Base-by-base conservation (phyloP, 2,797 vertebrate species). In the Acrossocheilus wenchowensis region DNA sequence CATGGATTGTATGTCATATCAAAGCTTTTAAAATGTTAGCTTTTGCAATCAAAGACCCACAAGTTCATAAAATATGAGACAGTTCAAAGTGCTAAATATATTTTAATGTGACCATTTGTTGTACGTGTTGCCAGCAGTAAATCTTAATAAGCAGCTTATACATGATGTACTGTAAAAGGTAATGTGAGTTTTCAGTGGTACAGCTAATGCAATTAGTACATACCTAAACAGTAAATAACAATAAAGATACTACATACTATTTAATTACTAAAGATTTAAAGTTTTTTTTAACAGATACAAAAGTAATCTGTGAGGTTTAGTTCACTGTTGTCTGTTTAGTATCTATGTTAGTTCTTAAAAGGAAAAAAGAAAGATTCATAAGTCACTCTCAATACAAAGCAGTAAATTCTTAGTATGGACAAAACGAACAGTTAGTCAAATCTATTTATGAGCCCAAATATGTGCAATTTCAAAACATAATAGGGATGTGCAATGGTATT, bases 1-100 rank as follows among this genome's bases (percentile, higher is more conserved):
- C 68, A 23, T 72, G 50, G 15, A 73, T 50, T 34, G 62, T 30
- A 21, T 39, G 39, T 34, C 43, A 75, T 10, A 64, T 83, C 21
- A 77, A 64, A 66, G 72, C 72, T 77, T 74, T 43, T 83, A 75
- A 45, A 62, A 64, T 36, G 26, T 48, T 83, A 41, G 36, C 52
- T 62, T 43, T 74, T 17, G 12, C 57, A 78, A 78, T 64, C n/a
- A 72, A 41, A 41, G 41, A 45, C 39, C 68, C 52, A 72, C 52
- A 45, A 17, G 45, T 30, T 52, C 34, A 68, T 52, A 66, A 77
- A 11, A n/a, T 17, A 19, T n/a, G 45, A 57, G 9, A 19, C 9
- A n/a, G 57, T 78, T 43, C 6, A 69, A 72, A 60, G 23, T 36
- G 21, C 21, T 72, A 60, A 85, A 60, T 68, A 78, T 43, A 78